Conservation (phyloP, 2,888 invertebrate species). For the Dryomyza anilis region DNA sequence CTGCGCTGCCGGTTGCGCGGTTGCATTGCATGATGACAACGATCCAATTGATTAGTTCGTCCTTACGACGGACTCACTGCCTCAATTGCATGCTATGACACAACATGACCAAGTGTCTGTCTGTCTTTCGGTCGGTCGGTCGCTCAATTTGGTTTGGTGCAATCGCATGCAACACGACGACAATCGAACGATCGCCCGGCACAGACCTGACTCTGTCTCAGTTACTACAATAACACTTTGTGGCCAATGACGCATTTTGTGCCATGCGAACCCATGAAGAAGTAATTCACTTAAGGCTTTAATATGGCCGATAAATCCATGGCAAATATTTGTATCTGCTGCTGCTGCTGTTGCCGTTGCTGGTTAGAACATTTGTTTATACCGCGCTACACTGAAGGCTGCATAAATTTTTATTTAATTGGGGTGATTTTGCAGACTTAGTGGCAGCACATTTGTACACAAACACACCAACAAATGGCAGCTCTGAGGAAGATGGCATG, state of each 20-base stretch:
- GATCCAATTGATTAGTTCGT: slow-evolving; percentile 52
- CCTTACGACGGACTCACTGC: slow-evolving; percentile 18
- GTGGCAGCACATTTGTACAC: too few species aligned
- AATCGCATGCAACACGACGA: not conserved
- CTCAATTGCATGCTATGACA: not conserved
- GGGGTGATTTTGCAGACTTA: slow-evolving; percentile 37
- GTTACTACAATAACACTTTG: slow-evolving; percentile 38
- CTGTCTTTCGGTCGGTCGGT: not conserved
- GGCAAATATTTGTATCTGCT: not conserved
- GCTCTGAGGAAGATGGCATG: not conserved
- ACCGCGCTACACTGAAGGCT: too few species aligned
- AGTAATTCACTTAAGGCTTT: slow-evolving; percentile 58
- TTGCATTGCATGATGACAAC: slow-evolving; percentile 55
- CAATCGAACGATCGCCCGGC: not conserved
- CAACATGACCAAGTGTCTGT: not conserved
- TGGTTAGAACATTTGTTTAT: not conserved
- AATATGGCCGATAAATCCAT: slow-evolving; percentile 54
- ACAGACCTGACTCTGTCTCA: not conserved
- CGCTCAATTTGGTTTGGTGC: not conserved
- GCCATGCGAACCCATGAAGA: slow-evolving; percentile 24
- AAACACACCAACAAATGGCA: not conserved
- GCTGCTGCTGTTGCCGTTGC: not conserved
- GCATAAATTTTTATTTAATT: slow-evolving; percentile 48
- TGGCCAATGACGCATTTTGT: slow-evolving; percentile 51
- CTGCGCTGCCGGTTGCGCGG: slow-evolving; percentile 45